Percentiles rank a stretch among this genome's conserved stretches.
Conservation (phyloP, 2,888 invertebrate species). For the Ophion ventricosus region DNA sequence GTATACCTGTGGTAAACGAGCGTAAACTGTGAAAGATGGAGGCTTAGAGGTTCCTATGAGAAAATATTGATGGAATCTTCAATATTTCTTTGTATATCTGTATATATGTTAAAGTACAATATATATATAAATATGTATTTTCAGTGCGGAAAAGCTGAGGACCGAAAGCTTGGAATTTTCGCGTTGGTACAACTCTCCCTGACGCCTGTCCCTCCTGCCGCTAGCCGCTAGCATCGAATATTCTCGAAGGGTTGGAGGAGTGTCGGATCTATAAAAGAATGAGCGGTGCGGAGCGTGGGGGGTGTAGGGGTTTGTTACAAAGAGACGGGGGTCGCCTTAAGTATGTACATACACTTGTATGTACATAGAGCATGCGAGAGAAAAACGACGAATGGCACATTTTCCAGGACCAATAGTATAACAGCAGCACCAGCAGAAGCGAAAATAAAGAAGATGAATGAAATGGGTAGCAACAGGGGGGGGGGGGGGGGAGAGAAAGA, state of each 20-base stretch:
- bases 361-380: constrained; percentile 14
- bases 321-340: constrained; percentile 34
- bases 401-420: not conserved
- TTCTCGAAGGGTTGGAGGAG: constrained; percentile 16
- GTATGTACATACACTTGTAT: constrained; percentile 9
- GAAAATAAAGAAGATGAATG: constrained; percentile 17
- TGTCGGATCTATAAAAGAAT: constrained; percentile 54
- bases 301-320: constrained; percentile 19
- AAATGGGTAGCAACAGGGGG: no score
- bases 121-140: constrained; percentile 31
- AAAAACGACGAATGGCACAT: constrained; percentile 60
- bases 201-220: no score
- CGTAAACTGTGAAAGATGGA: constrained; percentile 25
- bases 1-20: constrained; percentile 46
- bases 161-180: constrained; percentile 39
- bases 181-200: not conserved
- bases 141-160: not conserved
- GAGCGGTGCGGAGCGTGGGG: not conserved
- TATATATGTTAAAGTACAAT: not conserved
- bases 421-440: constrained; percentile 6
- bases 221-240: not conserved
- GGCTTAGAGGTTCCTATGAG: constrained; percentile 24
- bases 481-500: constrained; percentile 9
- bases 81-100: not conserved
- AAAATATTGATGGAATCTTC: constrained; percentile 36